Conservation (phyloP, 2,113 vertebrate species). For the Passer domesticus region DNA sequence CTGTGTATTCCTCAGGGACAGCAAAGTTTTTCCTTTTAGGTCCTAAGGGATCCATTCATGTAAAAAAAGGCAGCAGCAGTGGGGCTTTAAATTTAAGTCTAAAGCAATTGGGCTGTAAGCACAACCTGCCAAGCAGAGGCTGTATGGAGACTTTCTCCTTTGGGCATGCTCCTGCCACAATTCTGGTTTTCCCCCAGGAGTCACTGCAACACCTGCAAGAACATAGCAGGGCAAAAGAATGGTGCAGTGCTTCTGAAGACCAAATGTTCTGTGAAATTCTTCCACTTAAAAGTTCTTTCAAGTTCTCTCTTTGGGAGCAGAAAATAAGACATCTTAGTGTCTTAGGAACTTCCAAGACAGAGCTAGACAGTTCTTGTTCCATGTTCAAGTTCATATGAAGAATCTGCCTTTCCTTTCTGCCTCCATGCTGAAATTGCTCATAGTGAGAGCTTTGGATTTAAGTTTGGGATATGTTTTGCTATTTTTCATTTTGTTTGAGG, state of each 20-base stretch:
- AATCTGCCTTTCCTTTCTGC: background rate
- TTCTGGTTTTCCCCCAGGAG: background rate
- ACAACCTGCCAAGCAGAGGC: background rate
- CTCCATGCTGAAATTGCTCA: background rate
- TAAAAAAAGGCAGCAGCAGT: background rate
- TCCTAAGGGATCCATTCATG: background rate
- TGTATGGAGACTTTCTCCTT: background rate
- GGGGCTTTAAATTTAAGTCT: background rate
- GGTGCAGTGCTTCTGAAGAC: background rate
- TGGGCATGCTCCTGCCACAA: background rate
- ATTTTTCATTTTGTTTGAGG: background rate
- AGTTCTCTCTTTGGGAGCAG: background rate
- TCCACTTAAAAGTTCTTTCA: background rate
- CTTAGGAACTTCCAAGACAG: background rate
- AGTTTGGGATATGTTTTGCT: too few relatives aligned
- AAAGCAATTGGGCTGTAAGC: background rate
- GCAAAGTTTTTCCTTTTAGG: background rate
- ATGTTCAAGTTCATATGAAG: background rate
- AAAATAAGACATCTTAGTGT: background rate
- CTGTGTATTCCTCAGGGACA: background rate
- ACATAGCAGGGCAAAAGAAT: background rate
- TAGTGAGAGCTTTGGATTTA: background rate
- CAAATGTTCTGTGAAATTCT: background rate
- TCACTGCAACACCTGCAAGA: background rate
- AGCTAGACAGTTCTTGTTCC: background rate